These are phyloP conservation scores for Equus quagga DNA, from an alignment of 2,113 vertebrate genomes.

Conservation along the genomic window DNA sequence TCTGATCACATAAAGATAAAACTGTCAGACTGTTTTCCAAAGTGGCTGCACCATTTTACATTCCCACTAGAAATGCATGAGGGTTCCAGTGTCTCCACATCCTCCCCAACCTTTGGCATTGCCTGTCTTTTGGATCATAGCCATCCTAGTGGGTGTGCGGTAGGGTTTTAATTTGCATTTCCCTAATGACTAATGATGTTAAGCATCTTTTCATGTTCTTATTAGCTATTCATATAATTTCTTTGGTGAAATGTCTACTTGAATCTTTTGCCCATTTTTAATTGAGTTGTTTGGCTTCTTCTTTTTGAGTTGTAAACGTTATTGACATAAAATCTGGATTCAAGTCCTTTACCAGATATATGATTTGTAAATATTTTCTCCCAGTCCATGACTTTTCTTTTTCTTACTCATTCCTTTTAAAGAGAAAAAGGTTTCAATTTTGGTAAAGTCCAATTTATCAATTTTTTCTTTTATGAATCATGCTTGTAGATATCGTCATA, in stretches of 20 bases:
- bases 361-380: background rate
- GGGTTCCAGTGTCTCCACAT: background rate
- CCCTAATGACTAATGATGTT: conserved; percentile 44
- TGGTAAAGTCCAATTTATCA: background rate
- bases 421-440: background rate
- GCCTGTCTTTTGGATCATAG: background rate
- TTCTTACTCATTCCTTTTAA: conserved; percentile 9
- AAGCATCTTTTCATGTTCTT: conserved; percentile 54
- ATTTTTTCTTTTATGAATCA: background rate
- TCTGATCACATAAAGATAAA: background rate
- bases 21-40: too few species aligned
- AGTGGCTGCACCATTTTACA: background rate
- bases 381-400: background rate
- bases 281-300: conserved; percentile 48
- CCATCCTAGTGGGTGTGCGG: background rate
- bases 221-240: conserved; percentile 45
- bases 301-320: background rate
- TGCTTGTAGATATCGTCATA: background rate
- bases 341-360: background rate
- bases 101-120: background rate
- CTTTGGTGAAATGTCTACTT: conserved; percentile 49
- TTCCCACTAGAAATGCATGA: rapidly evolving
- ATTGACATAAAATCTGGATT: conserved; percentile 1
- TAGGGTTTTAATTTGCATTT: conserved; percentile 41
- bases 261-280: conserved; percentile 39